Conservation (phyloP, 1,140 invertebrate species). For the Chrysomallon squamiferum region DNA sequence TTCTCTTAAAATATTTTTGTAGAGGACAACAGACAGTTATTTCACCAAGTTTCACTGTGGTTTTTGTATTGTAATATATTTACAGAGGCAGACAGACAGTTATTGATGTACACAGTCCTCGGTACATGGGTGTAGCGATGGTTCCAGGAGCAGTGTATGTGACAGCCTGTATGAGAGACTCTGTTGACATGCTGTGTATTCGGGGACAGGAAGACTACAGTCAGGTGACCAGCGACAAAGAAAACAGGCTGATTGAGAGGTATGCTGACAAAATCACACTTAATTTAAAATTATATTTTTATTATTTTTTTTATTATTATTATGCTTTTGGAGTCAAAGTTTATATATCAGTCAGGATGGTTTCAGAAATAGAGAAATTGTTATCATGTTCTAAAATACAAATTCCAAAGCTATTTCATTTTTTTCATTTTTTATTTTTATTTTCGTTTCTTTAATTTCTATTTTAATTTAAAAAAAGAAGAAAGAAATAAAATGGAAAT, state of each 20-base stretch:
- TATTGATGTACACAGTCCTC: slow-evolving; percentile 68
- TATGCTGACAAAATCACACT: slow-evolving; percentile 1
- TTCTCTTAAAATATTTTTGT: too few relatives aligned
- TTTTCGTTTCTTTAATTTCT: too few relatives aligned
- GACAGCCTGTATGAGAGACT: slow-evolving; percentile 62
- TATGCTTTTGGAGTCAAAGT: too few relatives aligned
- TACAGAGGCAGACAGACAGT: slow-evolving; percentile 56
- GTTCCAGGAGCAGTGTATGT: slow-evolving; percentile 64
- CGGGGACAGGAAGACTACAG: slow-evolving; percentile 36
- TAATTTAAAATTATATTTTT: background rate
- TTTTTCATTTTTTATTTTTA: too few relatives aligned
- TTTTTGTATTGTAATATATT: slow-evolving; percentile 7
- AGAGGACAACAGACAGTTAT: too few relatives aligned
- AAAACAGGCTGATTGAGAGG: slow-evolving; percentile 41
- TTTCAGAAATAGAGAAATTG: too few relatives aligned
- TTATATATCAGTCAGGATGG: too few relatives aligned
- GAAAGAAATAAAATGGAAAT: too few relatives aligned
- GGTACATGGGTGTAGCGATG: slow-evolving; percentile 67
- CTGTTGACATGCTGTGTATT: slow-evolving; percentile 49
- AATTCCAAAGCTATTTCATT: too few relatives aligned
- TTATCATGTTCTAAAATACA: too few relatives aligned
- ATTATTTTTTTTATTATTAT: background rate
- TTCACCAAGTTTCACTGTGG: too few relatives aligned
- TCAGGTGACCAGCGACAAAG: slow-evolving; percentile 18
- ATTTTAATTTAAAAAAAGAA: too few relatives aligned